Evolutionary conservation across 2,113 vertebrate genomes (phyloP).

Genomic region (Syrrhaptes paradoxus): DNA sequence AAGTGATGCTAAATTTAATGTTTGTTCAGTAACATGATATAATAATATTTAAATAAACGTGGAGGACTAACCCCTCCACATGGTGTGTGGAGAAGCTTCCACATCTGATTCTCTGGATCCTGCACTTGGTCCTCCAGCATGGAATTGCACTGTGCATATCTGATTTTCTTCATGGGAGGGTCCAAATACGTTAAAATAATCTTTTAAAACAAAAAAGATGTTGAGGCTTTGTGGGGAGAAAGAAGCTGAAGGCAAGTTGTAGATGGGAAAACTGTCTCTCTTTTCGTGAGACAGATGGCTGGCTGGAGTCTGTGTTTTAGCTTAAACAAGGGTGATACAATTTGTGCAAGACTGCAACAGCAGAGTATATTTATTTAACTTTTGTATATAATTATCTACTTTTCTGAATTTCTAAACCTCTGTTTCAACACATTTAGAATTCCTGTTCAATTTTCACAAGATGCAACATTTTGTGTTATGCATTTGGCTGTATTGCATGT

Average conservation of each 20-base stretch:
- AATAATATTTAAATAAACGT: neutral
- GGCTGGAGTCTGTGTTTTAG: neutral
- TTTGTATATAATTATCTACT: slow-evolving; percentile 24
- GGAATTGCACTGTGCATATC: neutral
- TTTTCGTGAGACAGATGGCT: neutral
- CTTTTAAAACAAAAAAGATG: neutral
- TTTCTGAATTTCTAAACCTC: slow-evolving; percentile 10
- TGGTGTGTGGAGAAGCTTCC: neutral
- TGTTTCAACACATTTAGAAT: slow-evolving; percentile 28
- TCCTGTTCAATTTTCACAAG: neutral
- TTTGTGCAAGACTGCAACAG: slow-evolving; percentile 3
- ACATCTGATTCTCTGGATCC: neutral
- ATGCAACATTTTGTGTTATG: neutral
- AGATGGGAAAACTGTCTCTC: neutral
- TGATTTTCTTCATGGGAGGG: neutral
- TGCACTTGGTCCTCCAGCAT: neutral
- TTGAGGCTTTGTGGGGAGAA: neutral
- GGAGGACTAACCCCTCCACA: neutral
- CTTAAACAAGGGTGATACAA: neutral
- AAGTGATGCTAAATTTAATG: neutral
- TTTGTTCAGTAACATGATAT: neutral
- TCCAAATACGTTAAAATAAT: neutral
- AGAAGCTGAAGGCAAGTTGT: neutral
- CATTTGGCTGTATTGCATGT: neutral
- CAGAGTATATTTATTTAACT: slow-evolving; percentile 3